A percentile compares a stretch with the other conserved stretches of the same genome.
Evolutionary conservation across 2,888 invertebrate species (phyloP).

Genomic region (Pollenia labialis): DNA sequence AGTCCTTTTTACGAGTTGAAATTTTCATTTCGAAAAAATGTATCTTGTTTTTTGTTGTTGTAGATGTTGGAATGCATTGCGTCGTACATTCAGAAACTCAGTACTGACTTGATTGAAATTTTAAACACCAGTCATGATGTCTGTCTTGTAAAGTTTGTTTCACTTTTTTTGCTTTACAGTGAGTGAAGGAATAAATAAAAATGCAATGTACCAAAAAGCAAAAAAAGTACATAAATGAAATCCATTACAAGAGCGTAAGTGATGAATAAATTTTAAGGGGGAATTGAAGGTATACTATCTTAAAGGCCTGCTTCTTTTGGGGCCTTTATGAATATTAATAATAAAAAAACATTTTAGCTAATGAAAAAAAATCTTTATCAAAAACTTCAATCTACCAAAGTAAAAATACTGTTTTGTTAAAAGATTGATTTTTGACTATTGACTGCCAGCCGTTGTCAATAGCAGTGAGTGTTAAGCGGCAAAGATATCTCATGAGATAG

Average conservation of each 20-base stretch:
- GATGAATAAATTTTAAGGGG: slow-evolving; percentile 58
- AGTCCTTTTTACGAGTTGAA: slow-evolving; percentile 61
- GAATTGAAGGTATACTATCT: background rate
- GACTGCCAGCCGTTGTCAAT: no score
- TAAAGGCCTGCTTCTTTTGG: background rate
- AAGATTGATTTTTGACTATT: no score
- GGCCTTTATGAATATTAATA: slow-evolving; percentile 5
- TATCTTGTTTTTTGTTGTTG: slow-evolving; percentile 4
- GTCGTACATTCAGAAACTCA: slow-evolving; percentile 43
- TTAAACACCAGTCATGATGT: slow-evolving; percentile 70
- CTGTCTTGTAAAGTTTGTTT: slow-evolving; percentile 55
- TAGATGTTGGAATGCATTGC: slow-evolving; percentile 60
- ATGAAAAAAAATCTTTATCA: no score
- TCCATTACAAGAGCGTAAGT: slow-evolving; percentile 61
- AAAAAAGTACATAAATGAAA: slow-evolving; percentile 38
- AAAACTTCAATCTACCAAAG: no score
- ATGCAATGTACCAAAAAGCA: slow-evolving; percentile 55
- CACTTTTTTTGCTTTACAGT: slow-evolving; percentile 25
- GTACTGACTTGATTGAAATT: slow-evolving; percentile 70
- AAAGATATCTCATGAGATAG: no score
- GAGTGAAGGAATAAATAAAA: slow-evolving; percentile 64
- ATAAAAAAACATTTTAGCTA: no score
- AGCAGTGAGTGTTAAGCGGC: no score
- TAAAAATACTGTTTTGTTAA: no score
- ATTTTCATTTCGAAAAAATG: slow-evolving; percentile 30